phyloP scores from a whole-genome alignment of 2,113 vertebrate genomes.

The Dasyprocta punctata region DNA sequence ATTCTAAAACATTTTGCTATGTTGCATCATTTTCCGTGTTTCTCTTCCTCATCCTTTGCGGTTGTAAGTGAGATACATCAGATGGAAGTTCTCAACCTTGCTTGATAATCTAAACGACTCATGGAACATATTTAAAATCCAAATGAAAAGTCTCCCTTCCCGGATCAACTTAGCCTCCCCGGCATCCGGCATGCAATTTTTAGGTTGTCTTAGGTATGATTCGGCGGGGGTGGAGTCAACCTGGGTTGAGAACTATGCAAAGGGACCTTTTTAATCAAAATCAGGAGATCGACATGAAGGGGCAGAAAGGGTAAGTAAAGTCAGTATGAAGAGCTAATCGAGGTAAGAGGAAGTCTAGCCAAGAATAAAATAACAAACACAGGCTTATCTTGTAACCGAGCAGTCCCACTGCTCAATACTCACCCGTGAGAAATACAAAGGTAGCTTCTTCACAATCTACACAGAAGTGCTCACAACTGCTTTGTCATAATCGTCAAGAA shows the following conservation, averaged over 20 bases:
- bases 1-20: too few relatives aligned
- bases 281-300: neutral
- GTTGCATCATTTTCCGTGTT: neutral
- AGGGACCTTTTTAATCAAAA: neutral
- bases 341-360: neutral
- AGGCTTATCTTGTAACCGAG: neutral
- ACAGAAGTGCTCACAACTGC: neutral
- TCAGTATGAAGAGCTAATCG: neutral
- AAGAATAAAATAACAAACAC: neutral
- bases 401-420: neutral
- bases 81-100: neutral
- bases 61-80: neutral
- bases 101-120: neutral
- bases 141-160: neutral
- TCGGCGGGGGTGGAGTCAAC: neutral
- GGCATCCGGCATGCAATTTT: fast-evolving
- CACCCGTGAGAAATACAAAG: neutral
- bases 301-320: neutral
- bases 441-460: neutral
- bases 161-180: neutral
- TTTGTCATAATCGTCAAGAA: neutral
- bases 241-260: neutral
- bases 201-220: neutral
- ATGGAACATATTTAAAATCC: neutral
- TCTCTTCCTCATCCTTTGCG: neutral